Evolutionary conservation across 2,113 vertebrate species (phyloP).

Genomic region (chimpanzee (Pan troglodytes)): NHGRI_mPanTro3-v2.1_pri NC_072415.2:88311001-88311500

Average conservation of each 20-base stretch:
- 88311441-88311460: background rate
- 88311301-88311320: background rate
- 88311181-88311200: background rate
- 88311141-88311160: background rate
- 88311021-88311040: background rate
- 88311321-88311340: too few species aligned
- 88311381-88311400: background rate
- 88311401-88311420: background rate
- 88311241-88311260: background rate
- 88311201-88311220: background rate
- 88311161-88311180: background rate
- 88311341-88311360: too few species aligned
- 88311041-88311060: background rate
- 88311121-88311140: background rate
- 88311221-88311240: background rate
- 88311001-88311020: background rate
- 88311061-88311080: background rate
- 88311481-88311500: fast-evolving
- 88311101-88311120: too few species aligned
- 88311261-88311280: background rate
- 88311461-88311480: background rate
- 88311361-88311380: background rate
- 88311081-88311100: background rate
- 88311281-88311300: fast-evolving
- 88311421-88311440: too few species aligned